Evolutionary conservation across 2,797 vertebrate species (phyloP).

Genomic region (Rhinichthys osculus): DNA sequence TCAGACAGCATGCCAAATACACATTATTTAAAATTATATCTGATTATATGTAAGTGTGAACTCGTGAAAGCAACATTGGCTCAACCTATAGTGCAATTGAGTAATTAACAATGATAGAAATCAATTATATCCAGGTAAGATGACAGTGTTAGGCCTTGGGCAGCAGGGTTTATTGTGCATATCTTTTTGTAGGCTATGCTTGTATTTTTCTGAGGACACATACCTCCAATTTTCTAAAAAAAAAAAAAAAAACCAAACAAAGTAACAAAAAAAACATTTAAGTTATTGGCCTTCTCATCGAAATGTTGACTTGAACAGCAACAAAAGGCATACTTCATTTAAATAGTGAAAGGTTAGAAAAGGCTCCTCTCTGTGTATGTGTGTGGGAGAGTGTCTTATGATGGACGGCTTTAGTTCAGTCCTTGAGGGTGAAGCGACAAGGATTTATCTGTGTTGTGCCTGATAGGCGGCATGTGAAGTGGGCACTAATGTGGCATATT

Average conservation of each 20-base stretch:
- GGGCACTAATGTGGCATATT: constrained; percentile 62
- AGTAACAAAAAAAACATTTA: not conserved
- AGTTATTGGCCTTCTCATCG: constrained; percentile 17
- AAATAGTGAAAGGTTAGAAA: constrained; percentile 50
- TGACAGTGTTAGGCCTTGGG: not conserved
- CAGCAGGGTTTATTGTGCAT: not conserved
- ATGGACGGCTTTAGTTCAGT: constrained; percentile 53
- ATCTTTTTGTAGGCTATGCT: not conserved
- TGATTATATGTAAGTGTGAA: not conserved
- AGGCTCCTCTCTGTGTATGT: constrained; percentile 21
- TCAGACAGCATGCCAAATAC: not conserved
- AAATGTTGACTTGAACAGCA: constrained; percentile 24
- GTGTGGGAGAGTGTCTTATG: constrained; percentile 35
- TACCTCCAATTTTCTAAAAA: not conserved
- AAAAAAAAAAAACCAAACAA: not conserved
- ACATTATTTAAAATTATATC: not conserved
- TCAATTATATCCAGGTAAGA: constrained; percentile 57
- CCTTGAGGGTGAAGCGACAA: constrained; percentile 56
- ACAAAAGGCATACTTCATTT: constrained; percentile 54
- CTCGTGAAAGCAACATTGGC: not conserved
- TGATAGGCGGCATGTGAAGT: constrained; percentile 52
- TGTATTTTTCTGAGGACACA: not conserved
- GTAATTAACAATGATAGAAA: constrained; percentile 66
- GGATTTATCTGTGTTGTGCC: constrained; percentile 70
- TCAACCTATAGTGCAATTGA: not conserved